Conservation (phyloP, 1,140 invertebrate genomes). For the Branchinecta lindahli region DNA sequence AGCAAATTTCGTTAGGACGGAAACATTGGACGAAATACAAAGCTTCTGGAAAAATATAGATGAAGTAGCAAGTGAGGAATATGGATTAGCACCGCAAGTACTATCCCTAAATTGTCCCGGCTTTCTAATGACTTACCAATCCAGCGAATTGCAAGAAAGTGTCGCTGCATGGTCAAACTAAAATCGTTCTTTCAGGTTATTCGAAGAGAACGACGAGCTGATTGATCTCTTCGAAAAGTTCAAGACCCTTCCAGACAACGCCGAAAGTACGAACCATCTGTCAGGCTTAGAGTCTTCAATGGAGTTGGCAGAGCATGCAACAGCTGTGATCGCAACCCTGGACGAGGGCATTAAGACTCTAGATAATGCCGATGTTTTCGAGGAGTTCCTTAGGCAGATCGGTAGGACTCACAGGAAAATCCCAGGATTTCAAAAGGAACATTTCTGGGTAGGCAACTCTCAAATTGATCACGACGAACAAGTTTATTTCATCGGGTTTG, state of each 20-base stretch:
- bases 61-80: too few relatives aligned
- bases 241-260: slow-evolving; percentile 53
- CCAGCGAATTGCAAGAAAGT: too few relatives aligned
- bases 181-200: slow-evolving; percentile 45
- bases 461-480: too few relatives aligned
- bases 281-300: slow-evolving; percentile 28
- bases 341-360: slow-evolving; percentile 62
- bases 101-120: too few relatives aligned
- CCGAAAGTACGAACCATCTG: slow-evolving; percentile 53
- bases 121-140: too few relatives aligned
- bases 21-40: too few relatives aligned
- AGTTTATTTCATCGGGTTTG: too few relatives aligned
- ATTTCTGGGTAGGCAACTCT: slow-evolving; percentile 58
- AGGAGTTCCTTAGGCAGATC: slow-evolving; percentile 60
- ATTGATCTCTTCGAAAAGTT: slow-evolving; percentile 57
- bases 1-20: too few relatives aligned
- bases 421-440: slow-evolving; percentile 64
- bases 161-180: not conserved
- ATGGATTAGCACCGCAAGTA: too few relatives aligned
- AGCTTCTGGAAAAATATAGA: too few relatives aligned
- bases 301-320: slow-evolving; percentile 69
- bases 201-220: slow-evolving; percentile 68
- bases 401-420: slow-evolving; percentile 66
- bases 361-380: slow-evolving; percentile 66
- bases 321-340: slow-evolving; percentile 70